Base-by-base conservation (phyloP, 1,140 invertebrate species). In the Coptotermes formosanus region DNA sequence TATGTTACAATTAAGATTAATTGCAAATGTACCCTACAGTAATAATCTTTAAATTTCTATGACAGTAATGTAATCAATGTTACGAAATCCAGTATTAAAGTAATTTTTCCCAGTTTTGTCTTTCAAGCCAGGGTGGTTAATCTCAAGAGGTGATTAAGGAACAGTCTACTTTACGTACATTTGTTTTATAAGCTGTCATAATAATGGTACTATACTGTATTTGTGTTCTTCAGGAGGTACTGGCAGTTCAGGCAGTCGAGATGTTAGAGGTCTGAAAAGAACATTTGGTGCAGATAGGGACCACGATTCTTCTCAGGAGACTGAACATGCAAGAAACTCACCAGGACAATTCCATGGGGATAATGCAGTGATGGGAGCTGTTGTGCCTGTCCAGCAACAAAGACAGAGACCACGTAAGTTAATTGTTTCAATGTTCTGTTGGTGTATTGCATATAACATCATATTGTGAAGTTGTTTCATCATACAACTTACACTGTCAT, bases 271-370 rank as follows among this genome's bases (percentile, higher is more conserved):
- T 30, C 64, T 30, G 8, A 75, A 25, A 75, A 75, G 25, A 14
- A n/a, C 25, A 14, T 75, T 75, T 75, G n/a, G 25, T 30, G 25
- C 64, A 75, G 25, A 75, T 11, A 75, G 64, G n/a, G 64, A 75
- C n/a, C 25, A n/a, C 0, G 82, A 83, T 45, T 83, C 32, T 44
- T 21, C 82, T 11, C 82, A 52, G 43, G 82, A 83, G 25, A n/a
- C 32, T 44, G 82, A 83, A 25, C 82, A 83, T 25, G 16, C 21
- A 83, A 83, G 32, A 25, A 52, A 52, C 32, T 83, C 82, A 83
- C 82, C 82, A 25, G 82, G 8, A 25, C 48, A 45, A 43, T 83
- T 45, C 82, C 43, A 43, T 83, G 82, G 48, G 16, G 82, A 83
- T 32, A 52, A 83, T 43, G 82, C 43, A 11, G 82, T 75, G 25